These are phyloP conservation scores for Criorhina ranunculi DNA, from an alignment of 2,888 invertebrate genomes.

Conservation along the genomic window DNA sequence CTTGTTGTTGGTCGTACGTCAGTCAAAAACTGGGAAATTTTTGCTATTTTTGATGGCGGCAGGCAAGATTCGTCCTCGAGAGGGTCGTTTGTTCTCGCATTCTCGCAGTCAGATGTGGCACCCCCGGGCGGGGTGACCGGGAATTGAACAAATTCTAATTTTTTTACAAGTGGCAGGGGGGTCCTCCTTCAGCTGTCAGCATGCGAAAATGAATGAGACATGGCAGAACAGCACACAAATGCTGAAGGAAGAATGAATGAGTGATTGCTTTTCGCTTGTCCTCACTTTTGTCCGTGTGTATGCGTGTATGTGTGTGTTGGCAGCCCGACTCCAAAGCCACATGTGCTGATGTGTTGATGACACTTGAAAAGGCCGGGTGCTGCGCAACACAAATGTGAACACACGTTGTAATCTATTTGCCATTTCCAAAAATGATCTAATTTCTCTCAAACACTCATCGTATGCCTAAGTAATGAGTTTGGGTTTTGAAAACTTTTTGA, in stretches of 20 bases:
- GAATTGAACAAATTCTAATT: no score
- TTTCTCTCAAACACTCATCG: not conserved
- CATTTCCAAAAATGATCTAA: conserved; percentile 20
- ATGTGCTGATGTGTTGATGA: conserved; percentile 69
- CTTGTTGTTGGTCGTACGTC: conserved; percentile 68
- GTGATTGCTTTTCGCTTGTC: conserved; percentile 72
- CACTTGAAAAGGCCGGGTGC: conserved; percentile 54
- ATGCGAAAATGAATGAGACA: conserved; percentile 68
- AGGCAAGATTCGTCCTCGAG: conserved; percentile 29
- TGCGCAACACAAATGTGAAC: conserved; percentile 1
- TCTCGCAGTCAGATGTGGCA: conserved; percentile 31
- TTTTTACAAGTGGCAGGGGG: conserved; percentile 2
- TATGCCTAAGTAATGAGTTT: conserved; percentile 42
- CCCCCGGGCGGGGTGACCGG: conserved; percentile 6
- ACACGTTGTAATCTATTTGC: conserved; percentile 48
- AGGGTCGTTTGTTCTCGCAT: conserved; percentile 29
- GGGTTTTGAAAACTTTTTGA: no score
- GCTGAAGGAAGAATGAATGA: conserved; percentile 59
- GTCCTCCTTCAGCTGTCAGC: conserved; percentile 63
- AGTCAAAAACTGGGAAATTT: conserved; percentile 52
- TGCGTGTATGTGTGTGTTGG: not conserved
- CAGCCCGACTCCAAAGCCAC: conserved; percentile 51
- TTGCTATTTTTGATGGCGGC: conserved; percentile 60
- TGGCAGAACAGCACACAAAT: conserved; percentile 31
- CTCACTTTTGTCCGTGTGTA: conserved; percentile 39